Evolutionary conservation across 2,888 invertebrate genomes (phyloP).

Genomic region (Sinotaia quadrata): DNA sequence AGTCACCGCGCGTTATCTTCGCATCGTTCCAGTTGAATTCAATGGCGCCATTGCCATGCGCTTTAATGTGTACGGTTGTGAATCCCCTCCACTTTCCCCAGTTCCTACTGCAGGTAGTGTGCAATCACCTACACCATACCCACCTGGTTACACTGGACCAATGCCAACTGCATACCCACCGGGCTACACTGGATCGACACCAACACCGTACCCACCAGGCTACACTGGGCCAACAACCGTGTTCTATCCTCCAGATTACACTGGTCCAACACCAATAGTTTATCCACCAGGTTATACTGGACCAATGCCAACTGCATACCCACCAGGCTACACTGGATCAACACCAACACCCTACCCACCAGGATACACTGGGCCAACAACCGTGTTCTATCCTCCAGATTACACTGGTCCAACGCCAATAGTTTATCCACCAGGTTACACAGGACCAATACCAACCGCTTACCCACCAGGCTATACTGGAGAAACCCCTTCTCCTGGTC

Average conservation of each 20-base stretch:
- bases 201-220: neutral
- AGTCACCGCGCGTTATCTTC: conserved; percentile 48
- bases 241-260: conserved; percentile 5
- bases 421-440: too few species aligned
- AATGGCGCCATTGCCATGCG: conserved; percentile 47
- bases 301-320: conserved; percentile 12
- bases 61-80: neutral
- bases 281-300: conserved; percentile 24
- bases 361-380: too few species aligned
- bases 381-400: too few species aligned
- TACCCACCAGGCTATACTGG: too few species aligned
- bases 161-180: neutral
- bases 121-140: conserved; percentile 5
- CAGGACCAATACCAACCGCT: too few species aligned
- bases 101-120: neutral
- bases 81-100: neutral
- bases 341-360: too few species aligned
- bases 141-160: neutral
- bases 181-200: neutral
- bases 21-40: conserved; percentile 70
- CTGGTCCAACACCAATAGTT: conserved; percentile 15
- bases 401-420: too few species aligned
- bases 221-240: neutral
- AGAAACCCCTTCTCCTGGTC: too few species aligned
- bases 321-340: conserved; percentile 22